Conservation (phyloP, 2,888 invertebrate genomes). For the Parochlus steinenii region DNA sequence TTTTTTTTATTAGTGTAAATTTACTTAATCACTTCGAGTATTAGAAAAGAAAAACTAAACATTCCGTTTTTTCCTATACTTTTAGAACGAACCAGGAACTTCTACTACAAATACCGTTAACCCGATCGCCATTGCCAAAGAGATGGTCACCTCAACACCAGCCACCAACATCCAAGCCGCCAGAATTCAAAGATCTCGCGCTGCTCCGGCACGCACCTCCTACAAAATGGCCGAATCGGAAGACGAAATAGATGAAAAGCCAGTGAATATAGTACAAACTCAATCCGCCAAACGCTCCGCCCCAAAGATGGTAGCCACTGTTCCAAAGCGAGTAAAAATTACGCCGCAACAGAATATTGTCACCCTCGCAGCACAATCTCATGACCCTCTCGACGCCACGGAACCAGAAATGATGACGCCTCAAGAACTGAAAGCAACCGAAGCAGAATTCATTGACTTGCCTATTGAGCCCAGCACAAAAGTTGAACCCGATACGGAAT, state of each 20-base stretch:
- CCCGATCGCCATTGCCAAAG: constrained; percentile 43
- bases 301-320: constrained; percentile 22
- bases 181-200: no score
- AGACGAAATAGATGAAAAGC: constrained; percentile 43
- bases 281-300: constrained; percentile 33
- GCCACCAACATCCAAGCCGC: no score
- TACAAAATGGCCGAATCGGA: constrained; percentile 49
- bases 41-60: no score
- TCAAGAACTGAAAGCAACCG: constrained; percentile 7
- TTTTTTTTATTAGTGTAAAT: constrained; percentile 1
- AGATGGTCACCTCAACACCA: constrained; percentile 10
- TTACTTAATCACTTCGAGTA: constrained; percentile 37
- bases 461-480: constrained; percentile 36
- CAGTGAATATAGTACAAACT: constrained; percentile 39
- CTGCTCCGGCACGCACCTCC: no score
- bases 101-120: constrained; percentile 42
- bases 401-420: constrained; percentile 24
- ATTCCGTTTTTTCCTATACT: constrained; percentile 37
- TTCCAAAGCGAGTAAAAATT: constrained; percentile 24
- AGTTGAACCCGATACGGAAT: constrained; percentile 52
- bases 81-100: constrained; percentile 48
- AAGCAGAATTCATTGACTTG: constrained; percentile 28
- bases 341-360: background rate
- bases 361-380: background rate
- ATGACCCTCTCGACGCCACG: constrained; percentile 39